Percentiles rank a stretch among this genome's conserved stretches.
Conservation (phyloP, 2,113 vertebrate species). For the Chunga burmeisteri region DNA sequence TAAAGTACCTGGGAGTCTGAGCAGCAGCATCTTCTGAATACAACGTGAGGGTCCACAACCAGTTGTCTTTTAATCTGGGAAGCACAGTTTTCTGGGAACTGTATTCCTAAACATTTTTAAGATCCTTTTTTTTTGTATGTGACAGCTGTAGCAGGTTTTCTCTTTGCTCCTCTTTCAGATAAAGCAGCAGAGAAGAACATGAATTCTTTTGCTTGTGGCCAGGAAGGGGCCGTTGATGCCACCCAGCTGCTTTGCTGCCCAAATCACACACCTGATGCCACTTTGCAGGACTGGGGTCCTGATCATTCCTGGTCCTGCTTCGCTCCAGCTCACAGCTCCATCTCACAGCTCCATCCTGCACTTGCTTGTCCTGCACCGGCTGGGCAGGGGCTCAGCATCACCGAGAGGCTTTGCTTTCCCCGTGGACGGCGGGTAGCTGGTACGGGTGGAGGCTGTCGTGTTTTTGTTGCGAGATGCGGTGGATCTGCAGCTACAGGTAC, state of each 20-base stretch:
- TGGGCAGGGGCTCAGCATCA: accelerated
- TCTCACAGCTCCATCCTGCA: accelerated
- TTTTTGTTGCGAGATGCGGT: accelerated
- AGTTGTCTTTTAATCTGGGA: background rate
- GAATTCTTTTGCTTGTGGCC: background rate
- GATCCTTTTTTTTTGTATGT: too few species aligned
- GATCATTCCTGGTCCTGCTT: background rate
- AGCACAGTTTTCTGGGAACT: background rate
- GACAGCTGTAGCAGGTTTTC: background rate
- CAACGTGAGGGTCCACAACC: accelerated
- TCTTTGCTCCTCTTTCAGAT: background rate
- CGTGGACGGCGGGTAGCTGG: accelerated
- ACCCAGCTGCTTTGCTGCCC: background rate
- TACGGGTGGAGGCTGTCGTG: accelerated
- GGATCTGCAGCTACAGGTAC: background rate
- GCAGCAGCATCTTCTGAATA: background rate
- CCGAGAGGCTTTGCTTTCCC: accelerated
- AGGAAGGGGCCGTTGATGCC: background rate
- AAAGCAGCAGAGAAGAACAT: background rate
- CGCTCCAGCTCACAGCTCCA: accelerated
- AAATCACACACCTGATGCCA: background rate
- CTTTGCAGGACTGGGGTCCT: background rate
- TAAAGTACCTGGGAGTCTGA: background rate
- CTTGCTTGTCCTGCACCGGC: accelerated
- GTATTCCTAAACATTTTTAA: background rate